Base-by-base conservation (phyloP, 2,113 vertebrate species). In the Prinia subflava region DNA sequence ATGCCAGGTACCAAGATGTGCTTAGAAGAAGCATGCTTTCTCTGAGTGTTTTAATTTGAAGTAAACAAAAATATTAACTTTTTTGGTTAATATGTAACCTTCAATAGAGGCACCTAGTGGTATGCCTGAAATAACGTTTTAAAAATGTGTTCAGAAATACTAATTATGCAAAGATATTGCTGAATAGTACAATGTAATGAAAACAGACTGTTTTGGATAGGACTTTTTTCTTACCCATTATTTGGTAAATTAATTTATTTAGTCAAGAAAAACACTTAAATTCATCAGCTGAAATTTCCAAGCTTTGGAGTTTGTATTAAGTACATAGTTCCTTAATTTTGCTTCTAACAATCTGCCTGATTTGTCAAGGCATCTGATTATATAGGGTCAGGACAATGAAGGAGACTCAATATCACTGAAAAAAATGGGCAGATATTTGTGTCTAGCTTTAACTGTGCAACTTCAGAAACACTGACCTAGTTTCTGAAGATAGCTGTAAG, bases 11-110 rank as follows among this genome's bases (percentile, higher is more conserved):
- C 90, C 89, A 84, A 88, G 83, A 56, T 91, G 78, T 83, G 76
- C 64, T 92, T 96, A 96, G 95, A 95, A 95, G 64, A 86, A 94
- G 91, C 95, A 89, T 96, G 80, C 74, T 95, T 97, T 94, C 82
- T 96, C 77, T 80, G n/a, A 91, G 76, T 89, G 74, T 86, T 97
- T 94, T 73, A 94, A 73, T 95, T 96, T 92, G 82, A 94, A 83
- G 88, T 97, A 95, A 92, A 93, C 60, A 67, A 68, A 41, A 87
- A 71, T 96, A 95, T 98, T 97, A 97, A 97, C 92, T 97, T 77
- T 42, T 71, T 52, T 52, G 85, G 96, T 97, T 98, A 98, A 98
- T 98, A 87, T 93, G 75, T 80, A 90, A 93, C 97, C 92, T 98
- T 97, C 96, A 98, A 96, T 97, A 97, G 92, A 94, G 92, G 95